A percentile compares a stretch with the other conserved stretches of the same genome.
Evolutionary conservation across 1,140 invertebrate genomes (phyloP).

Genomic region (Saccostrea glomerata): DNA sequence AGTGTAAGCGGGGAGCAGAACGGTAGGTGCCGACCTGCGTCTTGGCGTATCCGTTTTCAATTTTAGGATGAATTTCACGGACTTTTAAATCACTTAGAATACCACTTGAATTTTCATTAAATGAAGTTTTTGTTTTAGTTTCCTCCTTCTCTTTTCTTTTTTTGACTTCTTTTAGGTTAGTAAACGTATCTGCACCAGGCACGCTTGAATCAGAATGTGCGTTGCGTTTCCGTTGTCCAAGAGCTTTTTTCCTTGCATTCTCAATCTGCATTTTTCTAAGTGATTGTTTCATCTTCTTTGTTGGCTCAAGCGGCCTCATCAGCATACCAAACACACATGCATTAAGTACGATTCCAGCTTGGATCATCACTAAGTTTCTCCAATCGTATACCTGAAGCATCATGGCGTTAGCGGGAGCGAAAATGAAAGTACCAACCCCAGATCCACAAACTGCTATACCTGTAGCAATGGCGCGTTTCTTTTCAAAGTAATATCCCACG

Average conservation of each 20-base stretch:
- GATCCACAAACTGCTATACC: slow-evolving; percentile 98
- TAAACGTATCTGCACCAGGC: slow-evolving; percentile 54
- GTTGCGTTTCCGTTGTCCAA: slow-evolving; percentile 48
- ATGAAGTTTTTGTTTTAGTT: slow-evolving; percentile 66
- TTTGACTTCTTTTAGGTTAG: slow-evolving; percentile 84
- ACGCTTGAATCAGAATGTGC: slow-evolving; percentile 81
- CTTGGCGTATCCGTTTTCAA: slow-evolving; percentile 80
- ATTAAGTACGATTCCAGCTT: slow-evolving; percentile 87
- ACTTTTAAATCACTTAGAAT: slow-evolving; percentile 50
- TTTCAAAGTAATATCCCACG: slow-evolving; percentile 99
- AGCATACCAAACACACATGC: slow-evolving; percentile 88
- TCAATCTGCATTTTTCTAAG: slow-evolving; percentile 70
- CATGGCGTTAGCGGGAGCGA: slow-evolving; percentile 82
- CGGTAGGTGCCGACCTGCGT: neutral
- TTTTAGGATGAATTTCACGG: slow-evolving; percentile 82
- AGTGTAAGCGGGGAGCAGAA: slow-evolving; percentile 36
- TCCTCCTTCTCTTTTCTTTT: slow-evolving; percentile 71
- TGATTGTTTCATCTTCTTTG: slow-evolving; percentile 81
- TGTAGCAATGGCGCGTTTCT: slow-evolving; percentile 96
- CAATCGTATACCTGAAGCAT: slow-evolving; percentile 85
- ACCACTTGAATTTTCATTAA: slow-evolving; percentile 57
- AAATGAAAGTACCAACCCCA: slow-evolving; percentile 91
- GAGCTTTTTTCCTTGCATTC: slow-evolving; percentile 72
- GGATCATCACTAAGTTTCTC: slow-evolving; percentile 87
- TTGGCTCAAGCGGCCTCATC: slow-evolving; percentile 88